A percentile compares a stretch with the other conserved stretches of the same genome.
Evolutionary conservation across 2,797 vertebrate genomes (phyloP).

Genomic region (Semaprochilodus insignis): DNA sequence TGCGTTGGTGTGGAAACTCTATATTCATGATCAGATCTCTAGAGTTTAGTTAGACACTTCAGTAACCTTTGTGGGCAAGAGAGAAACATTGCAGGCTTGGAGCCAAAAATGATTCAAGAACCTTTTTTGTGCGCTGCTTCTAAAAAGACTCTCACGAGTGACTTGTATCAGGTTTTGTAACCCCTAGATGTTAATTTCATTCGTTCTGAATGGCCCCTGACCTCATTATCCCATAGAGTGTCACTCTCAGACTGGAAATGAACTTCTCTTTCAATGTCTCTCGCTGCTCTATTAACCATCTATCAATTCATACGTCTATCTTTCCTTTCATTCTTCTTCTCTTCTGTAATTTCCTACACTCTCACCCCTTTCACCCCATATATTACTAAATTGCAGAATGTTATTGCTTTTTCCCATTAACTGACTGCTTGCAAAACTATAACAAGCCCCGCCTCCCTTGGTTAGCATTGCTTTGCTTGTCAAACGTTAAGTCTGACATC

Average conservation of each 20-base stretch:
- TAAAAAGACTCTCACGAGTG: conserved; percentile 16
- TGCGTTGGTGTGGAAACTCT: background rate
- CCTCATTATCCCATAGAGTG: background rate
- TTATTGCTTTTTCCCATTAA: no score
- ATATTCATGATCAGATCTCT: background rate
- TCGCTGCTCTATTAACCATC: background rate
- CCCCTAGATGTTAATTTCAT: background rate
- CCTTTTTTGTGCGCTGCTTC: background rate
- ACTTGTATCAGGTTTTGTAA: background rate
- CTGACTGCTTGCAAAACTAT: no score
- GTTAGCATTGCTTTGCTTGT: no score
- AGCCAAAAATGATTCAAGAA: background rate
- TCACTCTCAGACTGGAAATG: background rate
- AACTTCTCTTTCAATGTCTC: background rate
- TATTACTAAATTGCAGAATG: no score
- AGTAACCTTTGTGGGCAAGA: background rate
- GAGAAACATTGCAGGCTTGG: background rate
- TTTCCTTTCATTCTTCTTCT: no score
- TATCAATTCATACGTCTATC: background rate
- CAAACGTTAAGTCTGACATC: no score
- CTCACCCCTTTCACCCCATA: background rate
- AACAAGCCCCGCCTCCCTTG: no score
- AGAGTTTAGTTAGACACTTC: background rate
- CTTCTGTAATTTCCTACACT: background rate
- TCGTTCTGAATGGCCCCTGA: background rate